phyloP scores from a whole-genome alignment of 35 echinoderm and acorn worm species.

The Eucidaris tribuloides region DNA sequence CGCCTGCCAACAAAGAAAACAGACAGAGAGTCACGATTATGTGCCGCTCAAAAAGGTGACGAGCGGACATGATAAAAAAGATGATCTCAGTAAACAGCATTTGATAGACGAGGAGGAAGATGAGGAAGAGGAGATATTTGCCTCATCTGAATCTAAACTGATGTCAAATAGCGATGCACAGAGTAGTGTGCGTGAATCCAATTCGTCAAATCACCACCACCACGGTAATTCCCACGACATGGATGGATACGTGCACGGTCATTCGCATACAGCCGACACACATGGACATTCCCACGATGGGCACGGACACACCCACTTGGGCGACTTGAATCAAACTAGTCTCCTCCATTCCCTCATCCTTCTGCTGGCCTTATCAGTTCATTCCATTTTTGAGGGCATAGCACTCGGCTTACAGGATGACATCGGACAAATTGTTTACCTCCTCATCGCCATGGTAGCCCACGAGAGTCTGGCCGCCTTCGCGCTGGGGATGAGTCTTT shows the following conservation, averaged over 20 bases:
- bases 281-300: conserved; percentile 30
- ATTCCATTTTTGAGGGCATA: conserved; percentile 97
- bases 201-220: background rate
- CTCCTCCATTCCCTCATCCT: conserved; percentile 72
- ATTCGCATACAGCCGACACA: too few species aligned
- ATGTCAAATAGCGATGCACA: background rate
- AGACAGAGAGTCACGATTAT: background rate
- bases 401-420: conserved; percentile 85
- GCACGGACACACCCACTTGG: conserved; percentile 80
- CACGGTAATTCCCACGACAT: background rate
- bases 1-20: conserved; percentile 27
- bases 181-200: background rate
- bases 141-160: background rate
- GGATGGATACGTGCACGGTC: background rate
- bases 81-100: background rate
- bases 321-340: conserved; percentile 22
- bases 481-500: conserved; percentile 72
- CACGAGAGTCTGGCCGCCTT: conserved; percentile 97
- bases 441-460: conserved; percentile 73
- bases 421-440: conserved; percentile 52
- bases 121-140: conserved; percentile 44
- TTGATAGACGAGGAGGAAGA: conserved; percentile 10
- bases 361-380: conserved; percentile 80
- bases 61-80: background rate
- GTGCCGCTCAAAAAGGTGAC: background rate